phyloP scores from a whole-genome alignment of 2,113 vertebrate species.

The Sinosuthora webbiana region DNA sequence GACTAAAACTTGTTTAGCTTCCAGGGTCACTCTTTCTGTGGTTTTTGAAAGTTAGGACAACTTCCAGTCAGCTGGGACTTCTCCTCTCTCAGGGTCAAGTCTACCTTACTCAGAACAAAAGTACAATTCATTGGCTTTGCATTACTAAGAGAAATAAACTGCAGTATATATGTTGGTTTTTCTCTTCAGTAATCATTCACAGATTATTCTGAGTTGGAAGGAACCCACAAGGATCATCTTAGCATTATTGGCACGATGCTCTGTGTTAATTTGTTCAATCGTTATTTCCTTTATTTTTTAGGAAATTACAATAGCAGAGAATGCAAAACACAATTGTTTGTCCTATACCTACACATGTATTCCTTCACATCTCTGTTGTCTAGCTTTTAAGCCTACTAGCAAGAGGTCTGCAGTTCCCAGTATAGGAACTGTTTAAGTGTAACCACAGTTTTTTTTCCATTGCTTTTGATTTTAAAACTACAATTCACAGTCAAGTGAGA shows the following conservation, averaged over 20 bases:
- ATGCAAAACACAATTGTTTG: not conserved
- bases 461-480: not conserved
- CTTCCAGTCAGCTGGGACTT: not conserved
- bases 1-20: not conserved
- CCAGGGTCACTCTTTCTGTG: not conserved
- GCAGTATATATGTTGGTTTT: not conserved
- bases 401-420: not conserved
- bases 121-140: not conserved
- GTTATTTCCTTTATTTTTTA: not conserved
- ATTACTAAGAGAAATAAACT: not conserved
- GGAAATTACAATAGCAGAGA: not conserved
- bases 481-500: fast-evolving
- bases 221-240: not conserved
- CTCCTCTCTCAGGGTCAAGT: not conserved
- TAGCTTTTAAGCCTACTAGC: not conserved
- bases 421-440: not conserved
- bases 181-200: not conserved
- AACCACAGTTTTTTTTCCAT: not conserved
- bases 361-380: not conserved
- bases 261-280: not conserved
- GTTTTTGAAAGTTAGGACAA: not conserved
- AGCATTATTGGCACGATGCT: not conserved
- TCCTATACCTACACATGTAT: not conserved
- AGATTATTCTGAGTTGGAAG: not conserved
- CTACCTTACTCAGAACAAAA: not conserved